Base-by-base conservation (phyloP, 2,113 vertebrate species). In the Murina feae region DNA sequence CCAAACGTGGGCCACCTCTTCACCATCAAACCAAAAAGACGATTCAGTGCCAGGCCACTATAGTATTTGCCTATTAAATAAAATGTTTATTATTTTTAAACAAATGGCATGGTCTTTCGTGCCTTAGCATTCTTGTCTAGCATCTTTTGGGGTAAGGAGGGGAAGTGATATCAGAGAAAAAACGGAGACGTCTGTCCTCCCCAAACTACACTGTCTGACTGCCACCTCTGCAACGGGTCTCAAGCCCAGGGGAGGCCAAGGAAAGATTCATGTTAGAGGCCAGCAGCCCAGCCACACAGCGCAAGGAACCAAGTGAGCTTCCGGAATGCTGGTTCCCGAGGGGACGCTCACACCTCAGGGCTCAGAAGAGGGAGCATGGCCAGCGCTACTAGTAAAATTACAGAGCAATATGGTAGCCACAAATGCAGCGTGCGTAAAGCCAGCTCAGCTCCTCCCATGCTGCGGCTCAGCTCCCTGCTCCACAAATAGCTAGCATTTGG, bases 341-440 rank as follows among this genome's bases (percentile, higher is more conserved):
- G 6, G 44, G 53, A 23, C 30, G 23, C 6, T 23, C 47, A 13
- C 11, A 21, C 28, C 60, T 44, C 39, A 35, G 35, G 20, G 60
- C n/a, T 85, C 53, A 63, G n/a, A 75, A 68, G 21, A 79, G n/a
- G 39, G 11, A 25, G 9, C 42, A 14, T 3, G 4, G 78, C 75
- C 39, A 35, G 39, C 25, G 23, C 17, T 4, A n/a, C n/a, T n/a
- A n/a, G n/a, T n/a, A n/a, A n/a, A n/a, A n/a, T n/a, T n/a, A n/a
- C n/a, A n/a, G n/a, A n/a, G n/a, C n/a, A n/a, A n/a, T 9, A 6
- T 0, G 2, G 5, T 53, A 58, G 9, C 21, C 44, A 9, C 1
- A 6, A 32, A 47, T 60, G 28, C 16, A 25, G 14, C 44, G 7
- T 4, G 3, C 8, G 14, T 18, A 11, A 30, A 55, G 63, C 65